A percentile compares a stretch with the other conserved stretches of the same genome.
Conservation (phyloP, 2,888 invertebrate genomes). For the Nephrocerus scutellatus region DNA sequence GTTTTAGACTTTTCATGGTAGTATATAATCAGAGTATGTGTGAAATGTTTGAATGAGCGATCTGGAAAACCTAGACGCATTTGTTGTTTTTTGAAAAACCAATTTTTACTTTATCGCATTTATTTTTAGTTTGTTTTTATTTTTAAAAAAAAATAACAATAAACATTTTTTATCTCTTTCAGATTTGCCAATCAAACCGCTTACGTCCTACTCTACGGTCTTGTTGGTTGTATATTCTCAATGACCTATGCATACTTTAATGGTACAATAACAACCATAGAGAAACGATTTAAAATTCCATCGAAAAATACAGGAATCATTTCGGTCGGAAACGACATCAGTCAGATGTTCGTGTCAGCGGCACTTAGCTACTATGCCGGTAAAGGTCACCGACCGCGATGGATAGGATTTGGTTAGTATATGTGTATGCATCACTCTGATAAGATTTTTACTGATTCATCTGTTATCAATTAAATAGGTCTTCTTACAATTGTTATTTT, state of each 20-base stretch:
- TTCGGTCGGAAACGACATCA: conserved; percentile 67
- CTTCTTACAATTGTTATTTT: conserved; percentile 56
- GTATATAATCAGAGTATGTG: too few relatives aligned
- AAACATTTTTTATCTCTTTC: conserved; percentile 35
- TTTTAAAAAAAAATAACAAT: too few relatives aligned
- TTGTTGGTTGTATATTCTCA: conserved; percentile 61
- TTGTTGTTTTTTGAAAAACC: too few relatives aligned
- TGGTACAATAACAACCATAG: conserved; percentile 67
- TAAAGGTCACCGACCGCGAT: conserved; percentile 63
- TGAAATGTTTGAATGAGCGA: too few relatives aligned
- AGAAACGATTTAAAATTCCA: conserved; percentile 66
- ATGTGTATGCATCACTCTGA: neutral
- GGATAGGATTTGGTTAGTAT: conserved; percentile 56
- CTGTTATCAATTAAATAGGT: conserved; percentile 32
- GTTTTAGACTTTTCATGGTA: too few relatives aligned
- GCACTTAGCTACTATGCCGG: conserved; percentile 64
- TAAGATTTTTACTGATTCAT: neutral
- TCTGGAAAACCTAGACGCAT: too few relatives aligned
- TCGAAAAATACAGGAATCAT: conserved; percentile 65
- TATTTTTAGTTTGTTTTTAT: too few relatives aligned
- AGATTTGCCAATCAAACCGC: conserved; percentile 48
- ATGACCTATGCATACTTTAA: conserved; percentile 66
- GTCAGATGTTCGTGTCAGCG: conserved; percentile 60
- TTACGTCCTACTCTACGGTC: conserved; percentile 56
- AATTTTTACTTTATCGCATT: too few relatives aligned